These are phyloP conservation scores for Empis livida DNA, from an alignment of 2,888 invertebrate genomes.

Conservation along the genomic window DNA sequence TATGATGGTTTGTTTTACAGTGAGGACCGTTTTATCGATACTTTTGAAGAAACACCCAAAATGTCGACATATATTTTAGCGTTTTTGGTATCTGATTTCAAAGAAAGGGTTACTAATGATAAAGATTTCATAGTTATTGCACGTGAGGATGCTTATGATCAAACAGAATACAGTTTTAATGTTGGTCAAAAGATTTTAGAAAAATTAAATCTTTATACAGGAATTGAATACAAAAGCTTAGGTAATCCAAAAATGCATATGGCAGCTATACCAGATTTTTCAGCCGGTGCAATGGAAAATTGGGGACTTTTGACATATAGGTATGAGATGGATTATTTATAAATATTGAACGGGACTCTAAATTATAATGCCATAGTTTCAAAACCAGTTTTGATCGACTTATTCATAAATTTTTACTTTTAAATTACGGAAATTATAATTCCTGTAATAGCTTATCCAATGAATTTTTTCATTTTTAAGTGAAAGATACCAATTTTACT, in stretches of 20 bases:
- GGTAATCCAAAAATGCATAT: slow-evolving; percentile 64
- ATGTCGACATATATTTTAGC: slow-evolving; percentile 77
- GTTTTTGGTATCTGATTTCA: slow-evolving; percentile 54
- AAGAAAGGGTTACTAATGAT: slow-evolving; percentile 16
- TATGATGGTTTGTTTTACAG: too few species aligned
- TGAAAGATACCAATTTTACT: too few species aligned
- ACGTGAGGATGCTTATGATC: slow-evolving; percentile 50
- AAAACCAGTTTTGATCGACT: too few species aligned
- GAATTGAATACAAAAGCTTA: slow-evolving; percentile 38
- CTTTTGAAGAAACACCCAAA: slow-evolving; percentile 35
- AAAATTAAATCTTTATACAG: slow-evolving; percentile 45
- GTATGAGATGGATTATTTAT: too few species aligned
- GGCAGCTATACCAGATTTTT: slow-evolving; percentile 75
- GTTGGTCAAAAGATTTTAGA: slow-evolving; percentile 42
- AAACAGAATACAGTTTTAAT: slow-evolving; percentile 52
- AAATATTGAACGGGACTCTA: too few species aligned
- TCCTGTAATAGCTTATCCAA: too few species aligned
- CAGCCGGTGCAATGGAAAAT: slow-evolving; percentile 82
- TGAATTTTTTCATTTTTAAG: too few species aligned
- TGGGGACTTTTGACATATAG: slow-evolving; percentile 79
- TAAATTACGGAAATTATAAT: too few species aligned
- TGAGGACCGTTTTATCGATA: background rate
- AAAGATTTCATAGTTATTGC: slow-evolving; percentile 45
- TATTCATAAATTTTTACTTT: too few species aligned
- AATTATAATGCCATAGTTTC: too few species aligned